Evolutionary conservation across 2,797 vertebrate species (phyloP), one percentile per base, ranked within the genome.

Genomic region (Leptatherina wallacei): DNA sequence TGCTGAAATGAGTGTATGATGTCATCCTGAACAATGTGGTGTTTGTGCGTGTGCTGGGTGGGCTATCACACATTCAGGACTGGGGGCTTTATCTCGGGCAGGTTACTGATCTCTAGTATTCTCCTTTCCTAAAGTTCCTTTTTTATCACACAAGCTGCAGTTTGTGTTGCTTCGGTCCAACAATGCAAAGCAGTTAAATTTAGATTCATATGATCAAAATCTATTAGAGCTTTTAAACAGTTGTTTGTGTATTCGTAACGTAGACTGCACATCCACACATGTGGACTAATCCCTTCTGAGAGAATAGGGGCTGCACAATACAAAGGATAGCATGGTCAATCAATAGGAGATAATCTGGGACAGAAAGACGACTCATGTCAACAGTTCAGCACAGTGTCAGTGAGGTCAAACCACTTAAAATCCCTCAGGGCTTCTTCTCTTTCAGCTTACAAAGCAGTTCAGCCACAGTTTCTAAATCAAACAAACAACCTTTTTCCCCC

Each of bases 301-400:
- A 82, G 73, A 69, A 70, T 69, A 65, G 33, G 63, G 49, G 29
- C 71, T 76, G 65, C 13, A n/a, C 61, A 61, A 77, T 74, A 78
- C 77, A 84, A 89, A 83, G 78, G 61, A 76, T 69, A 85, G 73
- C 22, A 80, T 61, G 82, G 79, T 70, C 81, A 83, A 84, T 87
- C 85, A 88, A 62, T 84, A 76, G 71, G 14, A 72, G 76, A 83
- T 85, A 72, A 87, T 86, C 81, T 81, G 61, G 66, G 49, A 76
- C 83, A 81, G 81, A 87, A 67, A 82, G 81, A 85, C 65, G 20
- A 76, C 65, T 75, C 71, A 54, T 71, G 75, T 86, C 85, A 78
- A 80, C 81, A 87, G 73, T 78, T 83, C 79, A 88, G 67, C 44
- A 14, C 49, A 24, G 73, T 54, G 79, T 85, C 84, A 78, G 18